Evolutionary conservation across 2,113 vertebrate genomes (phyloP), one percentile per base, ranked within the genome.

Genomic region (Spheniscus mendiculus): DNA sequence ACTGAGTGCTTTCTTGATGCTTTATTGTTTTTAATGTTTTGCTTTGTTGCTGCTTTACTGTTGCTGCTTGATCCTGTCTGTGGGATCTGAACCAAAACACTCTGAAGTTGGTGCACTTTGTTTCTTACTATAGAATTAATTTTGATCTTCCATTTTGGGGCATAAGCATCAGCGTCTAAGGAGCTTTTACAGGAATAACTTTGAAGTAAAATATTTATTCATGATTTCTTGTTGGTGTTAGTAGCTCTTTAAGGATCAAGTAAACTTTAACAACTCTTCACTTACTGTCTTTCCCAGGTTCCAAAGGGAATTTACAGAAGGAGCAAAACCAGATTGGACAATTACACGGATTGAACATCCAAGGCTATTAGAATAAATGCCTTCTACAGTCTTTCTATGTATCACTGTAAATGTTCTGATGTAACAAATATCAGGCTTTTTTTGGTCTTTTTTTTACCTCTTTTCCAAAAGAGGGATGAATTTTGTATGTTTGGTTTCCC

Each of bases 271-370:
- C 42, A 79, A 22, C 42, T 70, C 72, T 71, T 92, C 23, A 52
- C 47, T 71, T 93, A 45, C 5, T 87, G 4, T 88, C 25, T 58
- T 92, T 69, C 83, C 70, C 76, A 99, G 99, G 93, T 99, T 99
- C 96, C 99, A 98, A 44, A 99, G 99, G 91, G 99, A 99, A 96
- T 99, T 99, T 96, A 99, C 99, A 47, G 97, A 99, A 97, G 99
- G 99, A 86, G 99, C 99, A 77, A 97, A 98, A 86, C 99, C 99
- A 42, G 99, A 99, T 94, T 99, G 99, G 99, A 99, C 97, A 91
- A 99, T 99, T 93, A 99, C 99, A 36, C 97, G 98, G 92, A 99
- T 99, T 97, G 99, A 99, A 90, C 99, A 99, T 97, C 99, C 98
- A 67, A 99, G 98, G 79, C 97, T 99, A 92, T 95, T 99, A 89